A percentile compares a stretch with the other conserved stretches of the same genome.
Conservation (phyloP, 2,888 invertebrate species). For the Lepetodrilus schrolli region DNA sequence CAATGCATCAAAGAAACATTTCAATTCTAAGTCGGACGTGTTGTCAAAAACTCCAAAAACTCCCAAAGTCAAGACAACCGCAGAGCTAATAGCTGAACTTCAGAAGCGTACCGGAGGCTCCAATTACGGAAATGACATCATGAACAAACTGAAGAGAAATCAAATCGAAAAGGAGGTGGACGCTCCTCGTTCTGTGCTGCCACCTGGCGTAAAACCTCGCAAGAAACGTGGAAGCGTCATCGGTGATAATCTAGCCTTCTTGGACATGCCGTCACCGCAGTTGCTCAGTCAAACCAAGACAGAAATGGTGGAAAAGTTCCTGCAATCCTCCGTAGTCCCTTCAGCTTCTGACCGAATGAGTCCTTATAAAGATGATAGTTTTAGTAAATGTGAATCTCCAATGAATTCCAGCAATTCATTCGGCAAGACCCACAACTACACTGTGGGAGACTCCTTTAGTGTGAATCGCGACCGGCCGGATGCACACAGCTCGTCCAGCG, state of each 20-base stretch:
- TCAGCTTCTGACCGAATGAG: conserved; percentile 57
- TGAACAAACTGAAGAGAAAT: conserved; percentile 69
- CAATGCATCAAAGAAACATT: neutral
- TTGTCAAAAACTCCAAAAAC: conserved; percentile 64
- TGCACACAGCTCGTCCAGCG: conserved; percentile 26
- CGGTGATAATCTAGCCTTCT: conserved; percentile 48
- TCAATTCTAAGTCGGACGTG: conserved; percentile 22
- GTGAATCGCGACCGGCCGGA: conserved; percentile 32
- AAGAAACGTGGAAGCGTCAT: conserved; percentile 56
- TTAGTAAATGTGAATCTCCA: conserved; percentile 80
- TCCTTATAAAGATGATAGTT: conserved; percentile 56
- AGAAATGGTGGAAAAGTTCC: conserved; percentile 76
- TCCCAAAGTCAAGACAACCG: conserved; percentile 83
- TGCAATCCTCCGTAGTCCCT: conserved; percentile 66
- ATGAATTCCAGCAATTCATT: conserved; percentile 46
- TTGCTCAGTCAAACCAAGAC: conserved; percentile 72
- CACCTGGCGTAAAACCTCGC: conserved; percentile 67
- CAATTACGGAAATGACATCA: conserved; percentile 61
- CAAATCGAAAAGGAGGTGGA: conserved; percentile 68
- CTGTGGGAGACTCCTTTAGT: neutral
- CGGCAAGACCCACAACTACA: conserved; percentile 37
- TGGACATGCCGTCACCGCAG: conserved; percentile 48
- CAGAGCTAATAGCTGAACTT: conserved; percentile 86
- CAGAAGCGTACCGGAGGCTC: conserved; percentile 77
- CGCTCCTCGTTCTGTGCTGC: conserved; percentile 60